These are phyloP conservation scores for Larimichthys polyactis DNA, from an alignment of 2,113 vertebrate species.

Conservation along the genomic window DNA sequence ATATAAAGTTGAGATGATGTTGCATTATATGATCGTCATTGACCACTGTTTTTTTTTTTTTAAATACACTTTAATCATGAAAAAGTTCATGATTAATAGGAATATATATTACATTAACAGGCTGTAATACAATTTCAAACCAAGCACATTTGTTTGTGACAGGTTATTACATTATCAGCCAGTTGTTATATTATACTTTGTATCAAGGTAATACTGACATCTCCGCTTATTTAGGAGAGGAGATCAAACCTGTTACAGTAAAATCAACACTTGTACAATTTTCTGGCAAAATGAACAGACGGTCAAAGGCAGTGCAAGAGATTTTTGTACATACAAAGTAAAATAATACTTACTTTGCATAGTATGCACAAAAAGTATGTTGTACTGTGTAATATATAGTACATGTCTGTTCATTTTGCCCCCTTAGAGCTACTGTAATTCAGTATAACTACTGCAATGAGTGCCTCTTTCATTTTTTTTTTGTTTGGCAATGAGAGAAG, in stretches of 20 bases:
- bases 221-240: background rate
- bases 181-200: background rate
- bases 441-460: background rate
- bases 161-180: constrained; percentile 8
- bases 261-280: background rate
- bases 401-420: background rate
- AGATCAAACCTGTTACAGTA: background rate
- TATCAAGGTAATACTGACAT: background rate
- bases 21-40: background rate
- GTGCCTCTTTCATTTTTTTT: background rate
- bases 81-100: background rate
- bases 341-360: background rate
- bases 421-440: background rate
- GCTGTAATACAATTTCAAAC: constrained; percentile 7
- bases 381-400: background rate
- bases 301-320: background rate
- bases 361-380: background rate
- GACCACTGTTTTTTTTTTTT: background rate
- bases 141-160: constrained; percentile 9
- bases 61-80: background rate
- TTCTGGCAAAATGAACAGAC: background rate
- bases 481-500: background rate
- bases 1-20: background rate
- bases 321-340: background rate
- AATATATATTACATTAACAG: background rate